phyloP scores from a whole-genome alignment of 2,888 invertebrate species.

The Macropis europaea region DNA sequence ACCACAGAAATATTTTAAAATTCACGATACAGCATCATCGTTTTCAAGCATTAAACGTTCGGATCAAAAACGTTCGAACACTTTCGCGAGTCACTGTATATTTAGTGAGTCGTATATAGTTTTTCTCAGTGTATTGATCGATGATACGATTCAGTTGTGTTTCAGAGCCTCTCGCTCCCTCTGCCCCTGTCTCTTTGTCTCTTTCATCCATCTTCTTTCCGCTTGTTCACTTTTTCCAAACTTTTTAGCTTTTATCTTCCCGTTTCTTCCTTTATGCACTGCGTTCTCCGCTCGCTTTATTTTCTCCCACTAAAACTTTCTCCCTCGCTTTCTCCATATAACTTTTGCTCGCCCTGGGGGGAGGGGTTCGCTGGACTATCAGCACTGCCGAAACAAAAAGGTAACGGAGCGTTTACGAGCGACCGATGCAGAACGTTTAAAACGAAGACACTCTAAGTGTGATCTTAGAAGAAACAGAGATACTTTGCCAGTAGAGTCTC shows the following conservation, averaged over 20 bases:
- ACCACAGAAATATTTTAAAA: no score
- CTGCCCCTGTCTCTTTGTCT: constrained; percentile 9
- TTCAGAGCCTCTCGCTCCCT: constrained; percentile 2
- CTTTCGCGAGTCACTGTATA: no score
- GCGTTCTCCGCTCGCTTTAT: constrained; percentile 6
- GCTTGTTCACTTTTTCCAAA: neutral
- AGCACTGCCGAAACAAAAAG: constrained; percentile 59
- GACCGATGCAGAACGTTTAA: constrained; percentile 42
- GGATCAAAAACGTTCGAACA: no score
- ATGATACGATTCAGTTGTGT: constrained; percentile 23
- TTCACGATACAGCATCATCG: no score
- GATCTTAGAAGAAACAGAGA: no score
- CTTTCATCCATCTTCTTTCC: constrained; percentile 4
- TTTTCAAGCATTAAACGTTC: no score
- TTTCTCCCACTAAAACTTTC: constrained; percentile 16
- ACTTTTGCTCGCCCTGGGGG: constrained; percentile 23
- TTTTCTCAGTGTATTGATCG: constrained; percentile 10
- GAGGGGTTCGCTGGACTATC: constrained; percentile 48
- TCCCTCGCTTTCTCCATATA: constrained; percentile 6
- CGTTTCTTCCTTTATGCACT: neutral
- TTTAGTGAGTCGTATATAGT: no score
- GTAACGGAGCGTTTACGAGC: constrained; percentile 42
- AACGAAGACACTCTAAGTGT: constrained; percentile 20
- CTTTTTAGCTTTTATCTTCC: constrained; percentile 37
- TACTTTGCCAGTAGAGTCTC: no score